These are phyloP conservation scores for Caenorhabditis zanzibari DNA, from an alignment of 2,888 invertebrate genomes.

Conservation along the genomic window DNA sequence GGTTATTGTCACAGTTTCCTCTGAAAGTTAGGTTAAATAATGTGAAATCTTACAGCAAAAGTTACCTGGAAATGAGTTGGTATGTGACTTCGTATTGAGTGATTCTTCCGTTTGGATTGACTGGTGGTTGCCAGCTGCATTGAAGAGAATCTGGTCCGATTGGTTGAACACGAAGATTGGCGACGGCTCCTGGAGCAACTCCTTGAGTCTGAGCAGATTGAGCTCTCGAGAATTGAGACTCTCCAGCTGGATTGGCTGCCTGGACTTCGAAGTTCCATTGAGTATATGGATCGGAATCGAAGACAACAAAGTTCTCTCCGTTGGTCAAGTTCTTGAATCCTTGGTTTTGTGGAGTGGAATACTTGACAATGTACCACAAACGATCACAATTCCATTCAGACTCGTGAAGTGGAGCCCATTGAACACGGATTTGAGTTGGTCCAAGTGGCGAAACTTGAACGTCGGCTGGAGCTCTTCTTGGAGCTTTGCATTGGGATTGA, in stretches of 20 bases:
- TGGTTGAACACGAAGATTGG: conserved; percentile 79
- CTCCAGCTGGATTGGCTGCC: conserved; percentile 82
- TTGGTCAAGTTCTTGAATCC: conserved; percentile 79
- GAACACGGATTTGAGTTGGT: conserved; percentile 82
- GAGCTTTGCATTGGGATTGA: conserved; percentile 76
- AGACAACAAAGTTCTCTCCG: conserved; percentile 78
- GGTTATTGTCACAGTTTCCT: conserved; percentile 81
- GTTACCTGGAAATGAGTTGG: conserved; percentile 80
- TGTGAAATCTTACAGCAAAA: background rate
- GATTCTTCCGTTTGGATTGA: conserved; percentile 82
- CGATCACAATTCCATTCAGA: conserved; percentile 83
- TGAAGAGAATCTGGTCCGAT: conserved; percentile 80
- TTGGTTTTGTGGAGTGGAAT: conserved; percentile 75
- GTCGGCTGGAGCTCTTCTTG: conserved; percentile 78
- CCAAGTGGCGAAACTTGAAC: conserved; percentile 80
- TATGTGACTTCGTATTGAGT: conserved; percentile 83
- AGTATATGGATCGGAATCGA: conserved; percentile 83
- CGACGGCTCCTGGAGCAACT: conserved; percentile 82
- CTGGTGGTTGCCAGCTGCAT: conserved; percentile 81
- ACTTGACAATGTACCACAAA: conserved; percentile 83
- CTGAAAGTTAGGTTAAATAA: conserved; percentile 50
- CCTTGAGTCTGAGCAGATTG: conserved; percentile 78
- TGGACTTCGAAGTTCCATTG: conserved; percentile 83
- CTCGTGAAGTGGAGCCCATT: conserved; percentile 82
- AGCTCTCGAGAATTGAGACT: conserved; percentile 80